Base-by-base conservation (phyloP, 2,113 vertebrate genomes). In the Nannobrachium achirus region DNA sequence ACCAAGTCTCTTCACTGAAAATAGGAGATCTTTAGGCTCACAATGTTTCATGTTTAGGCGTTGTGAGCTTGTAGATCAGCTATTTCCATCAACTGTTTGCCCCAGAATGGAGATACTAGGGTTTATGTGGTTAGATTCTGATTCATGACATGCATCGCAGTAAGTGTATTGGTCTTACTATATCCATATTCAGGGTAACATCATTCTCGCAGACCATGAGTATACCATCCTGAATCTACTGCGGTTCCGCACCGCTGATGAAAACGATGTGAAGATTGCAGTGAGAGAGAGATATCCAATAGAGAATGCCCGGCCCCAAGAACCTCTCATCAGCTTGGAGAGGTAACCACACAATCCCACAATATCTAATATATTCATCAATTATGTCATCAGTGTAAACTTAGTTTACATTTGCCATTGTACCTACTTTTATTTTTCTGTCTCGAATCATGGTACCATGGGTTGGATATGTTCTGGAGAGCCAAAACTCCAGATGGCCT, bases 201-300 rank as follows among this genome's bases (percentile, higher is more conserved):
- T 99, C 19, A 92, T 99, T 51, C 95, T 99, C 68, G 93, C 96
- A 0, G 97, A 99, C 85, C 84, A 95, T 1, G 94, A 98, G 68
- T 99, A 94, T 83, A 56, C 90, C 11, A 98, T 99, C 86, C 89
- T 99, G 25, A 99, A 98, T 86, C 95, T 99, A 64, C 89, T 99
- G 90, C 89, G 98, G 60, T 99, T 97, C 83, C 95, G 97, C 46
- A 96, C 94, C 0, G 95, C 93, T 1, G 97, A 92, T 20, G 93
- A 87, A 0, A 95, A 98, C 48, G 98, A 98, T n/a, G 96, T 98
- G 18, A 92, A 96, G 67, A 96, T 99, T 6, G 98, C 95, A 0
- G 98, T 99, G 53, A 93, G 96, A 81, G 97, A 99, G 56, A 91
- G 85, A 0, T 99, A 99, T 80, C 98, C 96, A 0, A 63, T 98